These are phyloP conservation scores for Serripes groenlandicus DNA, from an alignment of 2,888 invertebrate species.

Conservation along the genomic window DNA sequence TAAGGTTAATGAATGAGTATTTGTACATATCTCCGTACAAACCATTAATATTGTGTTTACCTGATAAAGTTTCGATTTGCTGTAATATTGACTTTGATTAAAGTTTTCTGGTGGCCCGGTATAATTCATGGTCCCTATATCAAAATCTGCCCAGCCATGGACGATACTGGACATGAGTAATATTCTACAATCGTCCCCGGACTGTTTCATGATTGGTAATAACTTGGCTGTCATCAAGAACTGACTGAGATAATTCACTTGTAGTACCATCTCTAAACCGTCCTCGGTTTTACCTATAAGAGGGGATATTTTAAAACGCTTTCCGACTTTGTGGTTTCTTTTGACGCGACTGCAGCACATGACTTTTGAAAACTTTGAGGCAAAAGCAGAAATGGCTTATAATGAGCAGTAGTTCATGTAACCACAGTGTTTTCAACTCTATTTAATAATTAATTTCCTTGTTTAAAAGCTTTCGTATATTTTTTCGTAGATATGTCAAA, in stretches of 20 bases:
- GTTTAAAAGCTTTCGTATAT: too few relatives aligned
- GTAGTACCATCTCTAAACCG: slow-evolving; percentile 64
- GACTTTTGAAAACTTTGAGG: background rate
- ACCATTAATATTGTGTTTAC: too few relatives aligned
- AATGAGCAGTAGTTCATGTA: background rate
- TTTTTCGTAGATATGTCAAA: too few relatives aligned
- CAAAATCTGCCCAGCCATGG: slow-evolving; percentile 54
- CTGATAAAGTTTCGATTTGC: slow-evolving; percentile 70
- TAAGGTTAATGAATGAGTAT: too few relatives aligned
- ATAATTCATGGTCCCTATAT: slow-evolving; percentile 65
- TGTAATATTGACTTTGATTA: slow-evolving; percentile 58
- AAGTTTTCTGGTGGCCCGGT: slow-evolving; percentile 40
- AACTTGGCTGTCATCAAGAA: slow-evolving; percentile 72
- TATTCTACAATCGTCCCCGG: slow-evolving; percentile 72
- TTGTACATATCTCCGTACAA: too few relatives aligned
- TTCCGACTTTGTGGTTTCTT: background rate
- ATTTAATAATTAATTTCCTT: too few relatives aligned
- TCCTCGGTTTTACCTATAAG: slow-evolving; percentile 66
- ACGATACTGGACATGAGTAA: slow-evolving; percentile 68
- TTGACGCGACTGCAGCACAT: background rate
- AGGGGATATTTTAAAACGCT: background rate
- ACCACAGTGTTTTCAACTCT: background rate
- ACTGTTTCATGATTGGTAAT: slow-evolving; percentile 66
- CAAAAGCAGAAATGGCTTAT: background rate
- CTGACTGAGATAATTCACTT: slow-evolving; percentile 75